Evolutionary conservation across 2,888 invertebrate species (phyloP), one percentile per base, ranked within the genome.

Genomic region (Notocelia uddmanniana): DNA sequence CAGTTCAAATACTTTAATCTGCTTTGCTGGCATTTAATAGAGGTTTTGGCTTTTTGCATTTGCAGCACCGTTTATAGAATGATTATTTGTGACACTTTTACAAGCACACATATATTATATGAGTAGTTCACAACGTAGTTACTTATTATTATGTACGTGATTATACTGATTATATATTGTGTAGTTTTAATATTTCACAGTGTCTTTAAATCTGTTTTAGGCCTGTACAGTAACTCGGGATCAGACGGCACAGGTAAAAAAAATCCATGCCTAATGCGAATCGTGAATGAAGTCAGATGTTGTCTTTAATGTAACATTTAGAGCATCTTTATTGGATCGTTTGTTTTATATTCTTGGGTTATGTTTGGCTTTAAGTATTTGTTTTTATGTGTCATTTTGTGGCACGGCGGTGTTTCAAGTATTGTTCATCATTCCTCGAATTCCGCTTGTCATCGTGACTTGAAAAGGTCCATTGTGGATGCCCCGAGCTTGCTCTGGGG

Each of bases 121-220:
- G 8, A 31, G 3, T 31, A 34, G 13, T 31, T 19, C 6, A 50
- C 34, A 37, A 21, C 9, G 18, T 62, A 50, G 37, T 63, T 63
- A 18, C 2, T 15, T 18, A 31, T 34, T 19, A 31, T 19, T 50
- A 26, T 26, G 8, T 9, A 26, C 26, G n/a, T 23, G 9, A n/a
- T 62, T 18, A 15, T 11, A n/a, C 19, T 23, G 15, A n/a, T 62
- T 18, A 15, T n/a, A 10, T 31, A n/a, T 52, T 21, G 23, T 15
- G 52, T 6, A 50, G 26, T 64, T 23, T 50, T 63, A 5, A 50
- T 57, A 88, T 85, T 88, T 87, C 85, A 87, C 85, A 84, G 85
- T 87, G 84, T 84, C 81, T 88, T 89, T 87, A 81, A 87, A 90
- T 90, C 89, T 91, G 90, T 91, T 91, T 89, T 90, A 90, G 90